Evolutionary conservation across 2,797 vertebrate genomes (phyloP), one percentile per base, ranked within the genome.

Genomic region (Thaleichthys pacificus): DNA sequence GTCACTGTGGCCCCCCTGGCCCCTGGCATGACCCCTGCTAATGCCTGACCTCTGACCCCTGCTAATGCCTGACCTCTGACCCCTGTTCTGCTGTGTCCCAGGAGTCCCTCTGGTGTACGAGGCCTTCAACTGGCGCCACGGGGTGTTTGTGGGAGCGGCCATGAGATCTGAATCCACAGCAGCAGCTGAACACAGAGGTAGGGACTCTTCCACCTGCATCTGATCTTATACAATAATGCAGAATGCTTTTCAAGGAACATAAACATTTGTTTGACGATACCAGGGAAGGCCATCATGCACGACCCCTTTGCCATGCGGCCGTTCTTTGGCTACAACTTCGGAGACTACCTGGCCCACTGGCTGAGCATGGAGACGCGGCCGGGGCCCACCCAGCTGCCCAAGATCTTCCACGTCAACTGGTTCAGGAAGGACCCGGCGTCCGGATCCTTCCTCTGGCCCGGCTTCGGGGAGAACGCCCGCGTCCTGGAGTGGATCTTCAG

Each of bases 371-470:
- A 96, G 79, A 90, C 24, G 5, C 89, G 88, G 4, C 89, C 86
- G n/a, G 92, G 85, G 0, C 92, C 85, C 51, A 93, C 93, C 1
- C 91, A 85, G 0, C 90, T 97, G 28, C 96, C 96, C 24, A 95
- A 93, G 80, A 95, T 98, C 87, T 98, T 97, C 91, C 96, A 98
- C 0, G 96, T 98, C 84, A 98, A 98, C 91, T 98, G 96, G 96
- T 98, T 98, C 90, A 89, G 95, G 5, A 94, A 94, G 42, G 92
- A 96, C 58, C 87, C 87, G 0, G 61, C 85, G 1, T 82, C 81
- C 0, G 95, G 95, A 0, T 61, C 85, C 72, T 97, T 96, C 92
- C 87, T 97, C 28, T 98, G 96, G 96, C 96, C 96, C 0, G 96
- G 96, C n/a, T 98, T 97, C 2, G 96, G 96, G 0, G 95, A 98